Conservation (phyloP, 2,113 vertebrate genomes). For the Pterophyllum scalare region DNA sequence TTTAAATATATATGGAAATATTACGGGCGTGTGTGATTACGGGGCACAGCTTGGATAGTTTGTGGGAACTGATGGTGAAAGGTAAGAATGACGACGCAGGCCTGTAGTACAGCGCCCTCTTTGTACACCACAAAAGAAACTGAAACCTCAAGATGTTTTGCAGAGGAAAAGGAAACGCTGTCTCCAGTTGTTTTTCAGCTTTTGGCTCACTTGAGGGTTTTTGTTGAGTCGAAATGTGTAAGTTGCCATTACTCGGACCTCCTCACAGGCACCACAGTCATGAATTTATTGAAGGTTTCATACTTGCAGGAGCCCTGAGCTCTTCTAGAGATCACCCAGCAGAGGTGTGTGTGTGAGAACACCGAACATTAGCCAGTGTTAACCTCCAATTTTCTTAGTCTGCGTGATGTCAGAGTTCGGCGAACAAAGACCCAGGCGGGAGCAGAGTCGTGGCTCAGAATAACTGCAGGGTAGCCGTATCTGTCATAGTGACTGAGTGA, state of each 20-base stretch:
- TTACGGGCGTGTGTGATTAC: conserved; percentile 43
- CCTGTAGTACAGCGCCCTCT: conserved; percentile 16
- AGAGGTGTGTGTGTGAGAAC: not conserved
- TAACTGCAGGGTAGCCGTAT: not conserved
- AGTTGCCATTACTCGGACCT: not conserved
- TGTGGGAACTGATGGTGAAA: conserved; percentile 32
- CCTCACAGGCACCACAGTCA: not conserved
- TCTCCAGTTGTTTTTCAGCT: not conserved
- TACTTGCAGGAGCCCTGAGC: not conserved
- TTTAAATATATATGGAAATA: conserved; percentile 77
- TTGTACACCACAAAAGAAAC: not conserved
- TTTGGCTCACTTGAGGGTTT: not conserved
- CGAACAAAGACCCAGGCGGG: not conserved
- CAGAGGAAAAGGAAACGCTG: not conserved
- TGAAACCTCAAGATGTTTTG: not conserved
- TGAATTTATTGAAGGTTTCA: not conserved
- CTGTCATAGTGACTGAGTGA: not conserved
- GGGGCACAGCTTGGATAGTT: conserved; percentile 19
- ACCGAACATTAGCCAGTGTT: not conserved
- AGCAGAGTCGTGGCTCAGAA: not conserved
- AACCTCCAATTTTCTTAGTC: not conserved
- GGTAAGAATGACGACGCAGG: conserved; percentile 2
- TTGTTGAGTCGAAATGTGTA: not conserved
- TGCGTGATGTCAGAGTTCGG: not conserved
- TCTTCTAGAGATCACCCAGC: not conserved